These are phyloP conservation scores for Chauna torquata DNA, from an alignment of 2,113 vertebrate species.

Conservation along the genomic window DNA sequence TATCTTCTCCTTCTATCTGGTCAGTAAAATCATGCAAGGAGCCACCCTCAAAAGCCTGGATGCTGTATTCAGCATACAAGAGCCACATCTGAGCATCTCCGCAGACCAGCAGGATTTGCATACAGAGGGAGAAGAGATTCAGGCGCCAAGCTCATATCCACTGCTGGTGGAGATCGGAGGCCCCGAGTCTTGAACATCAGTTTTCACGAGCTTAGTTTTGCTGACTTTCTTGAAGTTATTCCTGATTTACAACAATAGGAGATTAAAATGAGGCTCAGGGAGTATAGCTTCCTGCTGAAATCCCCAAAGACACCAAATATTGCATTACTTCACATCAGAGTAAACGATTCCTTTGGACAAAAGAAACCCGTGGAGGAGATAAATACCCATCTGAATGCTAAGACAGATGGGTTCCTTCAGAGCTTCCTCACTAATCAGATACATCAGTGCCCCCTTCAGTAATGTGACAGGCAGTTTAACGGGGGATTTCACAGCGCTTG, in stretches of 20 bases:
- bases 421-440: slow-evolving; percentile 35
- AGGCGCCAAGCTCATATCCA: not conserved
- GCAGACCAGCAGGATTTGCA: not conserved
- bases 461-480: not conserved
- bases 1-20: not conserved
- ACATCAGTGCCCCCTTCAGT: slow-evolving; percentile 59
- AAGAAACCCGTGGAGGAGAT: slow-evolving; percentile 52
- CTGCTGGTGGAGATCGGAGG: slow-evolving; percentile 10
- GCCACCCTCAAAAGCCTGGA: not conserved
- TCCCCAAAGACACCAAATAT: slow-evolving; percentile 25
- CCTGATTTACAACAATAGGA: slow-evolving; percentile 44
- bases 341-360: slow-evolving; percentile 38
- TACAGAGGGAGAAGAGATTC: not conserved
- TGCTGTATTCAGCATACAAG: not conserved
- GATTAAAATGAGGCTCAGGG: slow-evolving; percentile 37
- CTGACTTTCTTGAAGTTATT: slow-evolving; percentile 37
- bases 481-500: not conserved
- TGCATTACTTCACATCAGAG: slow-evolving; percentile 52
- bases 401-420: slow-evolving; percentile 45
- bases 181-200: not conserved
- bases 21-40: not conserved
- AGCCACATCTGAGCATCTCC: not conserved
- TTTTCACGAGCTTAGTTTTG: slow-evolving; percentile 34
- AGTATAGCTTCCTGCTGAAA: slow-evolving; percentile 44
- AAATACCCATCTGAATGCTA: slow-evolving; percentile 25